phyloP scores from a whole-genome alignment of 1,140 invertebrate species.

The Diachasma alloeum region DNA sequence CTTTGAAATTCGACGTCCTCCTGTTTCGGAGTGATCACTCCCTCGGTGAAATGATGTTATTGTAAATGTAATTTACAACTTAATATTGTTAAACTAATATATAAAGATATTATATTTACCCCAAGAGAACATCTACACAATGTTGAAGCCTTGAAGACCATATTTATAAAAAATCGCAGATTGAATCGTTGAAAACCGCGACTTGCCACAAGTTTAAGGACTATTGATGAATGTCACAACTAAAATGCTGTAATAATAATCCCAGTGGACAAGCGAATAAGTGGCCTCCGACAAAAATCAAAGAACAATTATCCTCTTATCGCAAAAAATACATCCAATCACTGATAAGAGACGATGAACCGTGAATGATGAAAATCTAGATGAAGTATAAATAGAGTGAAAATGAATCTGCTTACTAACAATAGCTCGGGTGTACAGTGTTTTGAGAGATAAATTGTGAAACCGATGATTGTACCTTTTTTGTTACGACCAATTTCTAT shows the following conservation, averaged over 20 bases:
- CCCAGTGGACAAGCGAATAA: neutral
- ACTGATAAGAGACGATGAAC: neutral
- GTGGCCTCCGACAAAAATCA: too few species aligned
- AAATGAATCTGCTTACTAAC: constrained; percentile 16
- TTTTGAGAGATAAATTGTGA: constrained; percentile 12
- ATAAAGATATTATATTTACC: neutral
- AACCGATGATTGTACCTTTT: constrained; percentile 4
- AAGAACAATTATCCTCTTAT: too few species aligned
- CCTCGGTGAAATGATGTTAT: neutral
- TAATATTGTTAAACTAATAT: constrained; percentile 1
- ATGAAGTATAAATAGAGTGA: constrained; percentile 6
- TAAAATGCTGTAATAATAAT: neutral
- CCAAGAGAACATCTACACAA: neutral
- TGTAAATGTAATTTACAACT: neutral
- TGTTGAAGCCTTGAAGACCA: neutral
- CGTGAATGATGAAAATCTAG: neutral
- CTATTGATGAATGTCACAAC: neutral
- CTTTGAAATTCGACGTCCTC: too few species aligned
- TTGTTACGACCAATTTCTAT: constrained; percentile 10
- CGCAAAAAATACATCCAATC: too few species aligned
- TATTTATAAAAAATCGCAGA: neutral
- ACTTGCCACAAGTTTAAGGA: neutral
- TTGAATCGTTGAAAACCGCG: neutral
- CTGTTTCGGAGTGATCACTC: neutral
- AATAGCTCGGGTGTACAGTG: constrained; percentile 25